phyloP scores from a whole-genome alignment of 2,888 invertebrate species.

The Microplitis deprimator region DNA sequence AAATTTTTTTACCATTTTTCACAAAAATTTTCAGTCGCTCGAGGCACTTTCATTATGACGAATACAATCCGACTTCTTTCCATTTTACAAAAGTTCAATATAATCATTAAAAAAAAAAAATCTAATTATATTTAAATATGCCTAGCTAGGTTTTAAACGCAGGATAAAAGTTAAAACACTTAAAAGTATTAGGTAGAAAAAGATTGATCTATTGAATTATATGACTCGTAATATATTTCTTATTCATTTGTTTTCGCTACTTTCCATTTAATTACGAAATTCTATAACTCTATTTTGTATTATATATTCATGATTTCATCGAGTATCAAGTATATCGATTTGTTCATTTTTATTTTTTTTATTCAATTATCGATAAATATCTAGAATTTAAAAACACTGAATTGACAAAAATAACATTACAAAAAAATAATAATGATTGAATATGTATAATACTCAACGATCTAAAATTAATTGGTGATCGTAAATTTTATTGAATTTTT shows the following conservation, averaged over 20 bases:
- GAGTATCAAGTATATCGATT: constrained; percentile 16
- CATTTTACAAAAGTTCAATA: constrained; percentile 28
- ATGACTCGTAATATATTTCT: constrained; percentile 22
- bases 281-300: constrained; percentile 27
- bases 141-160: constrained; percentile 52
- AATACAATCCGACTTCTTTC: constrained; percentile 34
- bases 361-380: constrained; percentile 7
- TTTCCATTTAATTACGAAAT: constrained; percentile 33
- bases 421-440: background rate
- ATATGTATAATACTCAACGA: constrained; percentile 14
- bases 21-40: constrained; percentile 14
- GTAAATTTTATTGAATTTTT: background rate
- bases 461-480: constrained; percentile 12
- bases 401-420: background rate
- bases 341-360: constrained; percentile 4
- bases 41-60: constrained; percentile 29
- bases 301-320: constrained; percentile 17
- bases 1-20: background rate
- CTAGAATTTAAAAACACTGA: constrained; percentile 4
- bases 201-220: constrained; percentile 39
- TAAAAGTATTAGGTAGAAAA: constrained; percentile 57
- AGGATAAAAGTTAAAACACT: constrained; percentile 58
- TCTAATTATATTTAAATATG: constrained; percentile 45
- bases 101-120: constrained; percentile 26
- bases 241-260: constrained; percentile 10